Base-by-base conservation (phyloP, 30 jellyfish, hydroid and myxozoan genomes). In the Pseudorhiza aurosa region DNA sequence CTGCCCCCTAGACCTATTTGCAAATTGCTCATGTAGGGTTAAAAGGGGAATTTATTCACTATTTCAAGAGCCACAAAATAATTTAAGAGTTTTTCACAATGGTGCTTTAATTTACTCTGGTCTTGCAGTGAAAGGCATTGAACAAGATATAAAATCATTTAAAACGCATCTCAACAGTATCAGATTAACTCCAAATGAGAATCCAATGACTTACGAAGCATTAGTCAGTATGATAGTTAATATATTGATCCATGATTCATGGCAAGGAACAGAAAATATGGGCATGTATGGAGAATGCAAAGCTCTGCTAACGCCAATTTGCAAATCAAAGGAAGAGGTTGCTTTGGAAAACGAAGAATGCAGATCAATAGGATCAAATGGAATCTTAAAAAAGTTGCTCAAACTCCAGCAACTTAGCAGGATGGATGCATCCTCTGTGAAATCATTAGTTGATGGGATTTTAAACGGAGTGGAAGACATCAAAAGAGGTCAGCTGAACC, bases 1-100 rank as follows among this genome's bases (percentile, higher is more conserved):
- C 49, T 92, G 98, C 46, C 98, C 98, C 5, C 76, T 92, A 1
- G 98, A 92, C 51, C 71, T 92, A 21, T 92, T 85, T 72, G 67
- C 92, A 4, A 53, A 47, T 3, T 65, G 91, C 40, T 30, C 93
- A 12, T 78, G 95, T 37, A 46, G 90, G 15, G 68, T 85, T 15
- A 59, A 45, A 29, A 68, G 67, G 21, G 95, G 96, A 9, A 46
- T 92, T 1, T 10, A 30, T 12, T 69, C 93, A 25, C 74, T 92
- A n/a, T 65, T 85, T 51, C 68, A 77, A 12, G 60, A 31, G 22
- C 98, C 98, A 63, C 98, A 92, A 56, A 92, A 92, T 49, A 92
- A 85, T 69, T 55, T 92, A 32, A 53, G 92, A 31, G 65, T 92
- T 11, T 74, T 74, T 71, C 58, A 57, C 36, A 47, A 83, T 43